phyloP scores from a whole-genome alignment of 1,140 invertebrate species.

The Cherax quadricarinatus region DNA sequence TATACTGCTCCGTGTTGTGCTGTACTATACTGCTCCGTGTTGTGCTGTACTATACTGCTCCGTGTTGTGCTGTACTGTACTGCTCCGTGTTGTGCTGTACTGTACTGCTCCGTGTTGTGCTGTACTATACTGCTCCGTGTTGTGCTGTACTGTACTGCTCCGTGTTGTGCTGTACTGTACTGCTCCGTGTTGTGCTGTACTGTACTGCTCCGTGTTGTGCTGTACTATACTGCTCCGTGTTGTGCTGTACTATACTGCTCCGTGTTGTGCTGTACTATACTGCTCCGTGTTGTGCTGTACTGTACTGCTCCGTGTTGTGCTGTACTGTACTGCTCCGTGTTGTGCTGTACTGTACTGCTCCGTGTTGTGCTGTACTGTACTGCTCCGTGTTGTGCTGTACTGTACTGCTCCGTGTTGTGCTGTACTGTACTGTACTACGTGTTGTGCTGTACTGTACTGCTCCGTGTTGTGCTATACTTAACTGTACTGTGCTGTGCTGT shows the following conservation, averaged over 20 bases:
- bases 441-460: too few species aligned
- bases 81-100: neutral
- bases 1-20: too few species aligned
- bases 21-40: slow-evolving; percentile 48
- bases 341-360: neutral
- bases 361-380: too few species aligned
- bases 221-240: too few species aligned
- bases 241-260: neutral
- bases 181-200: neutral
- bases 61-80: too few species aligned
- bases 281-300: neutral
- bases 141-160: neutral
- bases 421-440: too few species aligned
- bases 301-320: slow-evolving; percentile 53
- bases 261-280: neutral
- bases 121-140: neutral
- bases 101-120: neutral
- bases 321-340: slow-evolving; percentile 10
- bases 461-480: too few species aligned
- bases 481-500: too few species aligned
- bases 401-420: too few species aligned
- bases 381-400: too few species aligned
- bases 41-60: slow-evolving; percentile 73
- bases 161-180: neutral
- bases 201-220: too few species aligned